These are phyloP conservation scores for Thaumetopoea pityocampa DNA, from an alignment of 1,140 invertebrate genomes.

Conservation along the genomic window DNA sequence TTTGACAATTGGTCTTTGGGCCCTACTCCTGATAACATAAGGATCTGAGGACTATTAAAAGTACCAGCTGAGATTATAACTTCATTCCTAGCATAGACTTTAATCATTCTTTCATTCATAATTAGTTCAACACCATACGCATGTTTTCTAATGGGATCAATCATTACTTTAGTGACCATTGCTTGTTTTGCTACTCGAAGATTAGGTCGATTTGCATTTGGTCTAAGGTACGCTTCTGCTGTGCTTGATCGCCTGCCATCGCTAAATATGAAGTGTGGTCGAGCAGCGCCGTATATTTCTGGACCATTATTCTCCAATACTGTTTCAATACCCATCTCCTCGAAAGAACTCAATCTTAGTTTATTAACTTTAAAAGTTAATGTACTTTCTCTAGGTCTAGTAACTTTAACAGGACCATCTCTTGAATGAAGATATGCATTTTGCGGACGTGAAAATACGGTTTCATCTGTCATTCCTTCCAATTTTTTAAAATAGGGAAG, in stretches of 20 bases:
- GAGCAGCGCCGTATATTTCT: constrained; percentile 38
- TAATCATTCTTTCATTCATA: constrained; percentile 51
- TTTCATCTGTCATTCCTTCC: constrained; percentile 50
- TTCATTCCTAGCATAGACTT: constrained; percentile 59
- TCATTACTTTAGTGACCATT: constrained; percentile 75
- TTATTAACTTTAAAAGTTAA: constrained; percentile 37
- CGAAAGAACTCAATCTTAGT: constrained; percentile 35
- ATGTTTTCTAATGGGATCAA: constrained; percentile 79
- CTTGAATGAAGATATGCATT: constrained; percentile 45
- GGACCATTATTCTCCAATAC: constrained; percentile 50
- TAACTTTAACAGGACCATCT: constrained; percentile 45
- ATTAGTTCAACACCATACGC: constrained; percentile 79
- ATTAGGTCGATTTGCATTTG: constrained; percentile 76
- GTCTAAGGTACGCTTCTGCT: constrained; percentile 78
- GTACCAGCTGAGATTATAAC: constrained; percentile 84
- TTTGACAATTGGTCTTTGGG: constrained; percentile 76
- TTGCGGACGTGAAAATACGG: constrained; percentile 34
- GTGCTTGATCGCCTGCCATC: constrained; percentile 80
- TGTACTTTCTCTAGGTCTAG: constrained; percentile 34
- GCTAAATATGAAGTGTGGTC: constrained; percentile 77
- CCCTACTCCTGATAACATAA: constrained; percentile 84
- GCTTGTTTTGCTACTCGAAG: constrained; percentile 58
- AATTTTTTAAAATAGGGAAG: constrained; percentile 60
- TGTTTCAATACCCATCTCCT: constrained; percentile 50
- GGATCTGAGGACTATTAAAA: constrained; percentile 80